Conservation (phyloP, 2,888 invertebrate genomes). For the Julus scandinavius region DNA sequence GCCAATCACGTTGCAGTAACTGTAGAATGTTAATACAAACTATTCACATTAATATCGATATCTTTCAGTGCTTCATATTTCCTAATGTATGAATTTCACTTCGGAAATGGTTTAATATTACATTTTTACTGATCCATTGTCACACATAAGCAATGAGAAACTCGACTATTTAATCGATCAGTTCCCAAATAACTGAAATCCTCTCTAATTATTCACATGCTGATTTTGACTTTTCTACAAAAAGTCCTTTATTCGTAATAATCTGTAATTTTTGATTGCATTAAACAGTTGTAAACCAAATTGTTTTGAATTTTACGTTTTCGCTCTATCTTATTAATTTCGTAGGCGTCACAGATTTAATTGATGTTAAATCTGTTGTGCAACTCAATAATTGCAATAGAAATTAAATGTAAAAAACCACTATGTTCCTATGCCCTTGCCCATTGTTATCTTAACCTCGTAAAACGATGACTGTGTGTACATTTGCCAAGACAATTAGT, state of each 20-base stretch:
- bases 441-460: background rate
- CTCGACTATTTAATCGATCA: no score
- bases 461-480: background rate
- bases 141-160: no score
- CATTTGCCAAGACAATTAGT: background rate
- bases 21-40: no score
- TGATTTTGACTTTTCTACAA: background rate
- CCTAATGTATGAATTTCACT: no score
- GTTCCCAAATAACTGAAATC: no score
- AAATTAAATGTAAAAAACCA: background rate
- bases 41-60: no score
- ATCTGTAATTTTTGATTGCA: background rate
- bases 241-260: background rate
- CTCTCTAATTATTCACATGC: background rate
- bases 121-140: no score
- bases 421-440: background rate
- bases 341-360: background rate
- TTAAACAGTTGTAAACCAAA: background rate
- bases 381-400: background rate
- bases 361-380: background rate
- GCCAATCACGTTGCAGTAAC: no score
- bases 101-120: no score
- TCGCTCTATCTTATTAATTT: background rate
- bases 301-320: background rate
- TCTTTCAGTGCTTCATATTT: no score